Conservation (phyloP, 2,797 vertebrate species). For the Macropus fuliginosus region DNA sequence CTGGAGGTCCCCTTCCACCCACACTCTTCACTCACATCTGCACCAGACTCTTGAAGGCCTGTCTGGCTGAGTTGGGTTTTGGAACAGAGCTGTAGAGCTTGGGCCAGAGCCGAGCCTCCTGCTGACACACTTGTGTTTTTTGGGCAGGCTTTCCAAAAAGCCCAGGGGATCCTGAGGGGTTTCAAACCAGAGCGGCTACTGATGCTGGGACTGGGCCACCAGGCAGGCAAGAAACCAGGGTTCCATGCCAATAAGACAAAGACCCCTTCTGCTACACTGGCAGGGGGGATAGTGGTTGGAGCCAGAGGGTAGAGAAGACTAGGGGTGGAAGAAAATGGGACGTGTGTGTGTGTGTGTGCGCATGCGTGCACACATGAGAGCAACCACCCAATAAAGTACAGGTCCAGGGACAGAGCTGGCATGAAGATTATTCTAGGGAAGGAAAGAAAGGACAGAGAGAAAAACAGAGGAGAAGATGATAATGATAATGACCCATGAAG, state of each 20-base stretch:
- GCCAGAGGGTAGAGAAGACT: not conserved
- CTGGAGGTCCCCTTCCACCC: not conserved
- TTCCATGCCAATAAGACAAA: not conserved
- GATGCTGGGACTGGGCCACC: constrained; percentile 5
- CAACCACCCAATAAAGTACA: not conserved
- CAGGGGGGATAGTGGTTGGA: not conserved
- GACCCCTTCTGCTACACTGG: not conserved
- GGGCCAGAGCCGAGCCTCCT: not conserved
- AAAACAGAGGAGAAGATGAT: not conserved
- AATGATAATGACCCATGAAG: not conserved
- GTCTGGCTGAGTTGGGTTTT: not conserved
- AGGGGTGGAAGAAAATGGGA: not conserved
- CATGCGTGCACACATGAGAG: constrained; percentile 49
- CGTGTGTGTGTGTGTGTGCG: not conserved
- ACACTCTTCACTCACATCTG: not conserved
- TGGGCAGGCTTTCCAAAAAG: not conserved
- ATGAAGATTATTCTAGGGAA: not conserved
- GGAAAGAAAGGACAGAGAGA: not conserved
- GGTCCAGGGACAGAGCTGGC: not conserved
- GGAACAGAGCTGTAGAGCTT: not conserved
- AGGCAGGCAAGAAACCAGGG: not conserved
- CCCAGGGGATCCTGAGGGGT: not conserved
- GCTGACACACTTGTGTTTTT: not conserved
- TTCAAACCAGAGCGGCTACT: constrained; percentile 24
- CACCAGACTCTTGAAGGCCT: not conserved